A percentile compares a stretch with the other conserved stretches of the same genome.
phyloP scores from a whole-genome alignment of 2,888 invertebrate genomes.

The Panorpa germanica region DNA sequence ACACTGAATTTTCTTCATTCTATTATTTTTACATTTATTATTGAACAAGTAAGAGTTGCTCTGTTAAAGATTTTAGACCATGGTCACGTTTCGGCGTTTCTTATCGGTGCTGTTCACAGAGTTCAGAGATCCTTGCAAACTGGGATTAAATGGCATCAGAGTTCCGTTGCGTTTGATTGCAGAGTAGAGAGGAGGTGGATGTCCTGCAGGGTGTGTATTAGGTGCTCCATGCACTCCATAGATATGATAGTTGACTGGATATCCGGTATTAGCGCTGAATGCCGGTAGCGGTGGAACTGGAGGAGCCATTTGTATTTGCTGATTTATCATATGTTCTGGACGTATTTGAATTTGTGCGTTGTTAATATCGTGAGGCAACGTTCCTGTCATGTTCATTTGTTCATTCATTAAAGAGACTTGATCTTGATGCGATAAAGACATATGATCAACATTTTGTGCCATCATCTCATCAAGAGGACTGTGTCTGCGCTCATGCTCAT shows the following conservation, averaged over 20 bases:
- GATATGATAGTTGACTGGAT: constrained; percentile 23
- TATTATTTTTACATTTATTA: no score
- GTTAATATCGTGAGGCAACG: no score
- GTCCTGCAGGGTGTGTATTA: constrained; percentile 12
- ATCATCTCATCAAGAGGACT: constrained; percentile 24
- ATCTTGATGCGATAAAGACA: constrained; percentile 20
- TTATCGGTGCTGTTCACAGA: constrained; percentile 32
- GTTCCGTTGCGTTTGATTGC: constrained; percentile 23
- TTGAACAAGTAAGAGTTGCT: no score
- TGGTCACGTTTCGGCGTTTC: constrained; percentile 36
- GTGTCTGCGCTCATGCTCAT: constrained; percentile 34
- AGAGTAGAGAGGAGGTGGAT: constrained; percentile 21
- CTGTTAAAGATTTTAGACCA: no score
- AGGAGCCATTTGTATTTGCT: constrained; percentile 19
- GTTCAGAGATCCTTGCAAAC: constrained; percentile 32
- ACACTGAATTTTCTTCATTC: no score
- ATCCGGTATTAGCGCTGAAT: constrained; percentile 22
- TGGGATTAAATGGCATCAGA: constrained; percentile 26
- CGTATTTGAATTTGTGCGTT: no score
- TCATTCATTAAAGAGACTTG: constrained; percentile 8
- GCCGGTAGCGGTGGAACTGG: constrained; percentile 33
- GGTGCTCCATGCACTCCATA: constrained; percentile 24
- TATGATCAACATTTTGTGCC: constrained; percentile 20
- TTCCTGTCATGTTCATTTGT: no score
- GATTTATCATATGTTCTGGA: constrained; percentile 4